Evolutionary conservation across 2,113 vertebrate species (phyloP).

Genomic region (Chaetodon trifascialis): DNA sequence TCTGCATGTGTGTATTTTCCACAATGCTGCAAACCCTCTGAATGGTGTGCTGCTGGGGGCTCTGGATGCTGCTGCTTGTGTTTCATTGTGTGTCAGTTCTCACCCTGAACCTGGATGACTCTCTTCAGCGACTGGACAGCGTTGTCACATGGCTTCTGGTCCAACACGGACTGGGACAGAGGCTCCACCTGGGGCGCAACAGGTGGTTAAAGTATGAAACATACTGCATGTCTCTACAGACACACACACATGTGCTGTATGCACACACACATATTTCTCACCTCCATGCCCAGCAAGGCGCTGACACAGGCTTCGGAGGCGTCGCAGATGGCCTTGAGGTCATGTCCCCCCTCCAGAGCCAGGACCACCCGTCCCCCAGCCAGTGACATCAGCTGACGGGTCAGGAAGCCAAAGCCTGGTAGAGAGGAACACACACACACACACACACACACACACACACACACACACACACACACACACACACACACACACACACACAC

Average conservation of each 20-base stretch:
- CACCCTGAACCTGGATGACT: constrained; percentile 92
- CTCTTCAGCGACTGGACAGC: constrained; percentile 89
- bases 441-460: constrained; percentile 5
- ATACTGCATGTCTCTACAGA: background rate
- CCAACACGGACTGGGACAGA: constrained; percentile 87
- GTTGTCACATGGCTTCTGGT: constrained; percentile 89
- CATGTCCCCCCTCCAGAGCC: constrained; percentile 92
- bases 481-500: constrained; percentile 24
- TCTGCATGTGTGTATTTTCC: background rate
- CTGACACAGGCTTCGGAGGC: constrained; percentile 93
- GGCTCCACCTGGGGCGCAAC: constrained; percentile 86
- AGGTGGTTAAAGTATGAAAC: constrained; percentile 11
- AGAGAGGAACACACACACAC: constrained; percentile 17
- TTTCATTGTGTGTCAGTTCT: constrained; percentile 52
- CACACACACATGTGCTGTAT: background rate
- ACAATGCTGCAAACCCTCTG: background rate
- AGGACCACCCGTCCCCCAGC: constrained; percentile 90
- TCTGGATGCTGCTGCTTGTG: background rate
- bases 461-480: constrained; percentile 8
- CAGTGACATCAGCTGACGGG: constrained; percentile 93
- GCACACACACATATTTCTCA: constrained; percentile 64
- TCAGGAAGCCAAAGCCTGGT: constrained; percentile 95
- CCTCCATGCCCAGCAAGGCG: constrained; percentile 92
- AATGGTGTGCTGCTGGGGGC: background rate
- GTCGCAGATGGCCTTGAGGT: constrained; percentile 93